Percentiles rank a stretch among this genome's conserved stretches.
phyloP scores from a whole-genome alignment of 2,113 vertebrate species.

The Odobenus rosmarus region DNA sequence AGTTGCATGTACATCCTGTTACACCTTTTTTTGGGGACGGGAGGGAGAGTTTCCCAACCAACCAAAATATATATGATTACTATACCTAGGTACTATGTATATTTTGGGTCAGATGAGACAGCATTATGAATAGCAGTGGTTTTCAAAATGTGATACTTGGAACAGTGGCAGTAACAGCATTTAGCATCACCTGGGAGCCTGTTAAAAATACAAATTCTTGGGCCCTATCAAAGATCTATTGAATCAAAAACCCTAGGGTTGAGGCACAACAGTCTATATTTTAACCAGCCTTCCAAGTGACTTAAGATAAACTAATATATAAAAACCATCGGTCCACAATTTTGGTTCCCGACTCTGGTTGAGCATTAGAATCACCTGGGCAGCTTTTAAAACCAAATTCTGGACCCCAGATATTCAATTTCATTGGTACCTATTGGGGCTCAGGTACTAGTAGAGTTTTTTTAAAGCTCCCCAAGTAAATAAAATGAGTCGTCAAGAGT shows the following conservation, averaged over 20 bases:
- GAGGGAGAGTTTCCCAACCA: background rate
- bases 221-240: background rate
- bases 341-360: background rate
- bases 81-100: background rate
- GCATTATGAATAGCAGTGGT: background rate
- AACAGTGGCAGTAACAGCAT: background rate
- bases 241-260: background rate
- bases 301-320: background rate
- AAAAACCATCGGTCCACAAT: background rate
- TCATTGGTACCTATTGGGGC: background rate
- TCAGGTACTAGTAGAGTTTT: background rate
- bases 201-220: background rate
- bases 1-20: background rate
- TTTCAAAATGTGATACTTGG: background rate
- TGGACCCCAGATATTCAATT: background rate
- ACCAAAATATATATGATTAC: background rate
- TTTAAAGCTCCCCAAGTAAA: background rate
- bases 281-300: background rate
- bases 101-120: background rate
- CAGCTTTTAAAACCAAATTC: background rate
- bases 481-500: background rate
- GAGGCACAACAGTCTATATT: background rate
- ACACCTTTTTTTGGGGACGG: accelerated
- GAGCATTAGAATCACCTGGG: background rate
- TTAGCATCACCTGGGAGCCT: background rate